Conservation (phyloP, 2,888 invertebrate genomes). For the Hedychridium roseum region DNA sequence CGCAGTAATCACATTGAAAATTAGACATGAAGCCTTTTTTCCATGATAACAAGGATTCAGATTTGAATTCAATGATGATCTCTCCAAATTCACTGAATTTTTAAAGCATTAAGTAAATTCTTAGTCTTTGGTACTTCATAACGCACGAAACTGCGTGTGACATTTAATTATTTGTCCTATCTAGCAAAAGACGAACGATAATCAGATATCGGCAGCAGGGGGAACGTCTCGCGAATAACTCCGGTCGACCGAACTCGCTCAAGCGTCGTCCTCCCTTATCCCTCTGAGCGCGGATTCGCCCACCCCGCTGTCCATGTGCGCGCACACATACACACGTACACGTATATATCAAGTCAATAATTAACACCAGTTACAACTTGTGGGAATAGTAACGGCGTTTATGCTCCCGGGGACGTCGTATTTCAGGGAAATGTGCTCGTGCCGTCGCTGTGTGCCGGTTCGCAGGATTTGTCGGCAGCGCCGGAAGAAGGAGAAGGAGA, state of each 20-base stretch:
- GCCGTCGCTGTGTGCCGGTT: conserved; percentile 42
- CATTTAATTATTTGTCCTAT: conserved; percentile 58
- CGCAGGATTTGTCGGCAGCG: too few species aligned
- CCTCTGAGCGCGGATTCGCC: conserved; percentile 16
- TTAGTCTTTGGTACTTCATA: too few species aligned
- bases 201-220: conserved; percentile 57
- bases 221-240: conserved; percentile 48
- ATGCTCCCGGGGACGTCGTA: conserved; percentile 63
- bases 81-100: too few species aligned
- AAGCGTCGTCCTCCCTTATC: conserved; percentile 13
- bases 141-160: conserved; percentile 25
- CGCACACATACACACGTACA: conserved; percentile 15
- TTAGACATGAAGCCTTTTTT: too few species aligned
- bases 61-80: too few species aligned
- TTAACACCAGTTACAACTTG: conserved; percentile 64
- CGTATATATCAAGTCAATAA: conserved; percentile 60
- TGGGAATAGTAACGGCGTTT: conserved; percentile 63
- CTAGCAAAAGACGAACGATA: conserved; percentile 55
- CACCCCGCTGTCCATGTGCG: conserved; percentile 17
- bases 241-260: conserved; percentile 27
- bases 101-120: too few species aligned
- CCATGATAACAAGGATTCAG: too few species aligned
- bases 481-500: conserved; percentile 15
- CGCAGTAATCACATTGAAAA: too few species aligned
- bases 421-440: conserved; percentile 62